A percentile compares a stretch with the other conserved stretches of the same genome.
phyloP scores from a whole-genome alignment of 1,140 invertebrate genomes.

The Penaeus vannamei region DNA sequence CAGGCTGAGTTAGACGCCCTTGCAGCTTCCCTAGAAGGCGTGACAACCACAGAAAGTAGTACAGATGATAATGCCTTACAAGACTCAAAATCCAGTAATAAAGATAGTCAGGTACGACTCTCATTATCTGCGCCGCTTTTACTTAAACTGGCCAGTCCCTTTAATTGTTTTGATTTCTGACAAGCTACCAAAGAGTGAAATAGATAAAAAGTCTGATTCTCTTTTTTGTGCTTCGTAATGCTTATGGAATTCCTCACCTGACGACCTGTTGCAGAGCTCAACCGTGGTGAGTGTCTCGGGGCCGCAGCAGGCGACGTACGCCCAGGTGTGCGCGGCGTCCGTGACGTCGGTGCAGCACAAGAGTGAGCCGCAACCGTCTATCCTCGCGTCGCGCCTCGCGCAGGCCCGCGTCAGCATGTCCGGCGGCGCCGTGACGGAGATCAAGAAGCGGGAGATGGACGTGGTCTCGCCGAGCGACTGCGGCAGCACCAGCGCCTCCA shows the following conservation, averaged over 20 bases:
- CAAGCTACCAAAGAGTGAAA: neutral
- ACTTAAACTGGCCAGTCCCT: too few species aligned
- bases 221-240: too few species aligned
- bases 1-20: conserved; percentile 67
- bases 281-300: conserved; percentile 9
- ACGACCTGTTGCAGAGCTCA: too few species aligned
- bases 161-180: neutral
- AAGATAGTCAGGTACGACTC: neutral
- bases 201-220: too few species aligned
- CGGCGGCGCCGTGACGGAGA: conserved; percentile 57
- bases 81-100: neutral
- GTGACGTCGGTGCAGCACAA: conserved; percentile 55
- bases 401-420: conserved; percentile 52
- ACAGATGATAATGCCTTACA: neutral
- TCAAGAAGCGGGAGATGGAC: conserved; percentile 59
- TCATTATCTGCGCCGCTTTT: too few species aligned
- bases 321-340: conserved; percentile 61
- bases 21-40: conserved; percentile 61
- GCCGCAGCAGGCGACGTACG: conserved; percentile 55
- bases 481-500: conserved; percentile 22
- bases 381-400: conserved; percentile 57
- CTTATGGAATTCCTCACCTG: neutral
- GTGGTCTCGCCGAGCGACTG: conserved; percentile 58
- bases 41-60: conserved; percentile 13
- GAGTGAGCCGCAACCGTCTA: conserved; percentile 52